These are phyloP conservation scores for Oryzias melastigma DNA, from an alignment of 2,113 vertebrate genomes.

Conservation along the genomic window DNA sequence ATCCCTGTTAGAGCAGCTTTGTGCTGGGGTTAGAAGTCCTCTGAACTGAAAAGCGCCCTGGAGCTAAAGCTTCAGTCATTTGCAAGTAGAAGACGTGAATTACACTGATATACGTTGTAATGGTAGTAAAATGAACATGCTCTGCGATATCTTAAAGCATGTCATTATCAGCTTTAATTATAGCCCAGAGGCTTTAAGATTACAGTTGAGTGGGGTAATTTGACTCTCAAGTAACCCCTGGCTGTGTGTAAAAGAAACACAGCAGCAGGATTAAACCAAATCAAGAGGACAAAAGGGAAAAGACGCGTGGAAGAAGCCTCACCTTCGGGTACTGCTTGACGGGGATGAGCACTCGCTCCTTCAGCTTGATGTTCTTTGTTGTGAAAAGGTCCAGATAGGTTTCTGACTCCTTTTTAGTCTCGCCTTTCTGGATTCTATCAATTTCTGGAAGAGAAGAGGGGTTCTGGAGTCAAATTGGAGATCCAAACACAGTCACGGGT, in stretches of 20 bases:
- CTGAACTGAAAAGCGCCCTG: too few relatives aligned
- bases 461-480: constrained; percentile 17
- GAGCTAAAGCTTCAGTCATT: too few relatives aligned
- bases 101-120: too few relatives aligned
- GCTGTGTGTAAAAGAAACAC: constrained; percentile 55
- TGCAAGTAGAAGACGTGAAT: too few relatives aligned
- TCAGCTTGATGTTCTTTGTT: constrained; percentile 96
- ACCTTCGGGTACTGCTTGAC: constrained; percentile 98
- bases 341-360: constrained; percentile 95
- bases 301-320: constrained; percentile 29
- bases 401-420: constrained; percentile 88
- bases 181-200: constrained; percentile 39
- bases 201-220: constrained; percentile 50
- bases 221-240: constrained; percentile 45
- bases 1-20: too few relatives aligned
- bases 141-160: constrained; percentile 15
- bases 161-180: constrained; percentile 42
- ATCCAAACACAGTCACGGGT: neutral
- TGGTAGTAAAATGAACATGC: too few relatives aligned
- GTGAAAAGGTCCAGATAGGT: constrained; percentile 96
- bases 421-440: constrained; percentile 93
- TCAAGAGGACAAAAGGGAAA: neutral
- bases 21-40: too few relatives aligned
- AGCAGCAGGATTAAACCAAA: constrained; percentile 50
- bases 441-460: constrained; percentile 83